phyloP scores from a whole-genome alignment of 2,797 vertebrate genomes.

The Merluccius polli region DNA sequence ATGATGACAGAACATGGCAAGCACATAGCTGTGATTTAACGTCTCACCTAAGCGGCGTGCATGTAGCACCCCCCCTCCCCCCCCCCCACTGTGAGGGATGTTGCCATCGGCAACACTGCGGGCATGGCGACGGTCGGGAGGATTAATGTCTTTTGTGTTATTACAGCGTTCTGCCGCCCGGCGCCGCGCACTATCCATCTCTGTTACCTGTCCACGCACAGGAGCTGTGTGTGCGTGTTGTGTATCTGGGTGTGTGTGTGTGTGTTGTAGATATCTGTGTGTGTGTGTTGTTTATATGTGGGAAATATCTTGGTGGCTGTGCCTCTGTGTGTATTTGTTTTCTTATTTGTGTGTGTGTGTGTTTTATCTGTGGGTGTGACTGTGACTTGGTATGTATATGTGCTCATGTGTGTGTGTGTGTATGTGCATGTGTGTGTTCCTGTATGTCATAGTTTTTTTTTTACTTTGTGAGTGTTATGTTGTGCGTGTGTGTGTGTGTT shows the following conservation, averaged over 20 bases:
- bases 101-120: constrained; percentile 57
- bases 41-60: constrained; percentile 34
- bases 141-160: constrained; percentile 68
- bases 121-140: constrained; percentile 65
- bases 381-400: neutral
- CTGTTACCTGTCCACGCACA: constrained; percentile 62
- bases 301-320: neutral
- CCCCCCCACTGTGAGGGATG: constrained; percentile 54
- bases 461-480: neutral
- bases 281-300: neutral
- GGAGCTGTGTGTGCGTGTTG: constrained; percentile 7
- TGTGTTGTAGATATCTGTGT: neutral
- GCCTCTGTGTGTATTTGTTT: neutral
- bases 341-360: neutral
- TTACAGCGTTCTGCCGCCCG: constrained; percentile 65
- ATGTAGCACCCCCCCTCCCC: constrained; percentile 24
- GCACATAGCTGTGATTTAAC: constrained; percentile 55
- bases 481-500: constrained; percentile 7
- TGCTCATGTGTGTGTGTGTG: neutral
- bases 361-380: neutral
- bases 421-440: neutral
- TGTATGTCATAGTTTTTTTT: neutral
- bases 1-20: constrained; percentile 53
- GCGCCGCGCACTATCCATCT: constrained; percentile 58
- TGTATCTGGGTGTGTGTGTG: neutral